Evolutionary conservation across 1,140 invertebrate species (phyloP).

Genomic region (Anthonomus grandis): DNA sequence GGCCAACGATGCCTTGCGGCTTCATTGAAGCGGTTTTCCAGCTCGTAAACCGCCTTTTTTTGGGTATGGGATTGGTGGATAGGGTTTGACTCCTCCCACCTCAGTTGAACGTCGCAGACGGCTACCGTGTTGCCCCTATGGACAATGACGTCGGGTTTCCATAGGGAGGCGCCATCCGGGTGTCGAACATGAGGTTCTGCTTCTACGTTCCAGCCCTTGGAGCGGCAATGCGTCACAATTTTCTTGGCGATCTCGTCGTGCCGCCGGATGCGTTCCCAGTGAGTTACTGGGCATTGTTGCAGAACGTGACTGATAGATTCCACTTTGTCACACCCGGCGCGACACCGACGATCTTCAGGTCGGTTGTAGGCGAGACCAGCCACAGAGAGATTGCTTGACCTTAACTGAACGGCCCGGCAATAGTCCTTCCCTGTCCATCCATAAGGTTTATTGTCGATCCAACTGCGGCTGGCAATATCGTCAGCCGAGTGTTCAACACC

Average conservation of each 20-base stretch:
- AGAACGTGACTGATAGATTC: background rate
- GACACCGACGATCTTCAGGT: constrained; percentile 1
- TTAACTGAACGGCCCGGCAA: constrained; percentile 14
- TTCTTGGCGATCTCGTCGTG: constrained; percentile 2
- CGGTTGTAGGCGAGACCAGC: background rate
- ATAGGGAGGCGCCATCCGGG: too few relatives aligned
- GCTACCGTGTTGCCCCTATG: too few relatives aligned
- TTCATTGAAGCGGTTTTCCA: too few relatives aligned
- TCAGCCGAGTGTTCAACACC: constrained; percentile 15
- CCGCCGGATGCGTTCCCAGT: background rate
- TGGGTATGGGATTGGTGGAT: too few relatives aligned
- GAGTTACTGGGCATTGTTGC: background rate
- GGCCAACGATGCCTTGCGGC: too few relatives aligned
- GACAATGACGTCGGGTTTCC: too few relatives aligned
- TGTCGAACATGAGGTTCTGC: too few relatives aligned
- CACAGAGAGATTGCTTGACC: constrained; percentile 9
- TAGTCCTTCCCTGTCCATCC: constrained; percentile 15
- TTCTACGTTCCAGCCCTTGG: too few relatives aligned
- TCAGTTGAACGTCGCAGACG: too few relatives aligned
- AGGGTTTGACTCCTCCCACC: too few relatives aligned
- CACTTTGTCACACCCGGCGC: background rate
- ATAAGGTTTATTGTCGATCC: background rate
- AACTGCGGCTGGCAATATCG: constrained; percentile 1
- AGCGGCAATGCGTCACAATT: too few relatives aligned
- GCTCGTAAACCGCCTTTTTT: too few relatives aligned